Evolutionary conservation across 2,888 invertebrate genomes (phyloP).

Genomic region (Crepidodera aurea): DNA sequence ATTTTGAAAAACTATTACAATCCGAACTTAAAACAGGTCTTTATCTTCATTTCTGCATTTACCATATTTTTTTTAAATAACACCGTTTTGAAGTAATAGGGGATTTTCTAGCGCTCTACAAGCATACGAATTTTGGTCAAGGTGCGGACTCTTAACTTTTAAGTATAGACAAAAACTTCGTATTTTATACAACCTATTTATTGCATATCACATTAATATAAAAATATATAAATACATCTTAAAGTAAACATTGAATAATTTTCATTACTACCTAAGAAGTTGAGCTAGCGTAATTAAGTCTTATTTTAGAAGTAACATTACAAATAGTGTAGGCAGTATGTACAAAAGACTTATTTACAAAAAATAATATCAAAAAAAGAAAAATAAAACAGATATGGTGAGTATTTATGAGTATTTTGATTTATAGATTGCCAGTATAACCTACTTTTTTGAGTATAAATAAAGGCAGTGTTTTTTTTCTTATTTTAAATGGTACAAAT

Average conservation of each 20-base stretch:
- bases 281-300: conserved; percentile 47
- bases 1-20: no score
- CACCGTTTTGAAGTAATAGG: no score
- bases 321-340: conserved; percentile 29
- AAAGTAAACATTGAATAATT: conserved; percentile 38
- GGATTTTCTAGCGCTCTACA: no score
- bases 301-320: conserved; percentile 38
- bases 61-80: no score
- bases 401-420: conserved; percentile 40
- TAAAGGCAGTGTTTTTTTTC: no score
- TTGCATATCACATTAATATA: conserved; percentile 48
- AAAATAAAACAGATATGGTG: conserved; percentile 14
- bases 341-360: conserved; percentile 32
- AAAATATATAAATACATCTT: conserved; percentile 44
- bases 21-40: no score
- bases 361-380: conserved; percentile 12
- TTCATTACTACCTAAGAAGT: conserved; percentile 42
- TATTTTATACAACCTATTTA: conserved; percentile 38
- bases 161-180: not conserved
- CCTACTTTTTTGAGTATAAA: not conserved
- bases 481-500: no score
- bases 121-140: no score
- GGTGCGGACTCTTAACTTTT: no score
- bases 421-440: conserved; percentile 25
- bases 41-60: no score